phyloP scores from a whole-genome alignment of 2,797 vertebrate species.

The Tokudaia muenninki region DNA sequence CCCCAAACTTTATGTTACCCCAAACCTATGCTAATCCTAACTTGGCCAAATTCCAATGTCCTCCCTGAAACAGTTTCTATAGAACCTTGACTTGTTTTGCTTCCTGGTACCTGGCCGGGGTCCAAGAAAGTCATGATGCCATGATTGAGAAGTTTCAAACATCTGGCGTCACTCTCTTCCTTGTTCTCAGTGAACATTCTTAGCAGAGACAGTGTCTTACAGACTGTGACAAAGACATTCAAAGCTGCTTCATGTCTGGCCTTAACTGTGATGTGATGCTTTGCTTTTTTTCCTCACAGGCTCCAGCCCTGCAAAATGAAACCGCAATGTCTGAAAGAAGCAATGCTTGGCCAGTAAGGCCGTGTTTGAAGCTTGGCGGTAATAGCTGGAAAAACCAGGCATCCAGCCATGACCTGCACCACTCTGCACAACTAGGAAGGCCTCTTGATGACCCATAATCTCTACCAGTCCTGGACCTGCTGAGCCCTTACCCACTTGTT shows the following conservation, averaged over 20 bases:
- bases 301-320: slow-evolving; percentile 77
- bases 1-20: neutral
- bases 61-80: neutral
- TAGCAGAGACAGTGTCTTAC: neutral
- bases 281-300: slow-evolving; percentile 74
- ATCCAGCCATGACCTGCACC: slow-evolving; percentile 70
- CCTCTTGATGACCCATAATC: slow-evolving; percentile 76
- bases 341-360: slow-evolving; percentile 74
- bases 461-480: neutral
- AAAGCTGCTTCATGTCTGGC: neutral
- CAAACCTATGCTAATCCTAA: neutral
- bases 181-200: neutral
- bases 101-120: neutral
- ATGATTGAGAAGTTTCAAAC: neutral
- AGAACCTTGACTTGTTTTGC: neutral
- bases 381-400: slow-evolving; percentile 77
- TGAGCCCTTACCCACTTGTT: slow-evolving; percentile 48
- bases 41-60: neutral
- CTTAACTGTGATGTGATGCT: slow-evolving; percentile 3
- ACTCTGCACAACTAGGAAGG: slow-evolving; percentile 67
- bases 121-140: neutral
- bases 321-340: slow-evolving; percentile 72
- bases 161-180: neutral
- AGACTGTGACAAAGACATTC: neutral
- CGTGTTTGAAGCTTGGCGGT: slow-evolving; percentile 78